Evolutionary conservation across 1,140 invertebrate species (phyloP).

Genomic region (Drosophila tropicalis): DNA sequence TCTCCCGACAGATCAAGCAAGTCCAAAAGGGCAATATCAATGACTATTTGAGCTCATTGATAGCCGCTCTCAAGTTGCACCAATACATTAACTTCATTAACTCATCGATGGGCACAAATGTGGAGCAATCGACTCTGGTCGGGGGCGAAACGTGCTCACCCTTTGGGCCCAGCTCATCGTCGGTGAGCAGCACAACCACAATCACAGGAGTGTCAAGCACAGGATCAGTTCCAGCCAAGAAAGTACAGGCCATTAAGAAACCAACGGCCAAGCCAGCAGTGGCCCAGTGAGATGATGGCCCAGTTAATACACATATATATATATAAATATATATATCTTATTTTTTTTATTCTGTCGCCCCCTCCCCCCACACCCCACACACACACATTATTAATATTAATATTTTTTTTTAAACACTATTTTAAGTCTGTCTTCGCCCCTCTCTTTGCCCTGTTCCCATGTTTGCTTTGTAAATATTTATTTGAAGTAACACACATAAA

Average conservation of each 20-base stretch:
- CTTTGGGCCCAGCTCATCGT: constrained; percentile 32
- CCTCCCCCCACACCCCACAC: not conserved
- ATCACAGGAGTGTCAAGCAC: not conserved
- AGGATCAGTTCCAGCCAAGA: constrained; percentile 12
- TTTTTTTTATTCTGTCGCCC: constrained; percentile 40
- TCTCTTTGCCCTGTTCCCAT: constrained; percentile 5
- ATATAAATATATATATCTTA: constrained; percentile 31
- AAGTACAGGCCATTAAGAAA: constrained; percentile 42
- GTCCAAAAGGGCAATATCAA: constrained; percentile 86
- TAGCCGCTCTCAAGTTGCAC: constrained; percentile 87
- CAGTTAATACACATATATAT: constrained; percentile 6
- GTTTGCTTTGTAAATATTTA: constrained; percentile 77
- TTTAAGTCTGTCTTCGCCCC: not conserved
- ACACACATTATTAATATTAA: not conserved
- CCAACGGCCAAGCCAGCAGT: constrained; percentile 23
- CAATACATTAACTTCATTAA: constrained; percentile 84
- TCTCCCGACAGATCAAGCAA: constrained; percentile 85
- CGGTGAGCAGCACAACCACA: not conserved
- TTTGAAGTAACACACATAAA: constrained; percentile 54
- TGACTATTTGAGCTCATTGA: constrained; percentile 85
- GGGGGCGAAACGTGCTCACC: constrained; percentile 57
- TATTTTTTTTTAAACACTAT: constrained; percentile 2
- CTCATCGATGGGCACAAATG: constrained; percentile 81
- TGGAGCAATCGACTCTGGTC: constrained; percentile 70
- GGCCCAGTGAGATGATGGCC: constrained; percentile 26